Evolutionary conservation across 2,113 vertebrate genomes (phyloP), one percentile per base, ranked within the genome.

Genomic region (Coracopsis vasa): DNA sequence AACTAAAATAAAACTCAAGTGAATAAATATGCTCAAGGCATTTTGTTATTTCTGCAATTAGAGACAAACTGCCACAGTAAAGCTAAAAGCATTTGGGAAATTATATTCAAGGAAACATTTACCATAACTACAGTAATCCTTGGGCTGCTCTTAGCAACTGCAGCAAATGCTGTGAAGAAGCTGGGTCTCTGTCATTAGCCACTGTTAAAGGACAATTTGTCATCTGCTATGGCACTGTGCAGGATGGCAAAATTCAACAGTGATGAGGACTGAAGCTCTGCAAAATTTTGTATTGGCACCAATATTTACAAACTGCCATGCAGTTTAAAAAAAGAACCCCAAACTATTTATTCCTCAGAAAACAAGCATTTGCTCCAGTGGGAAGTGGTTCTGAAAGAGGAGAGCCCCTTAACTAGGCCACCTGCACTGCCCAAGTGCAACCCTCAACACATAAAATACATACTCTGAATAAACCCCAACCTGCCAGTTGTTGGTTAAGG

Each of bases 1-100:
- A 94, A 95, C 92, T 91, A 71, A 91, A 93, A 94, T 78, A 81
- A 94, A 94, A 92, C 91, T 86, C 92, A 27, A 81, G 92, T 54
- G 86, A 78, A 94, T 89, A 92, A 92, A 95, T 35, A 91, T 0
- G 47, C 94, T 94, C 21, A 20, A 73, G 88, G 95, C 83, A 64
- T 78, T 88, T 73, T 33, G 80, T 66, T 92, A 50, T 71, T 95
- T 64, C 92, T 92, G 92, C 95, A 89, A 92, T 95, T 92, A 95
- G 50, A 89, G 72, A 92, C 80, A 78, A 81, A 91, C 60, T 74
- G 83, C 72, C 91, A 78, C 23, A 8, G 92, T 2, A 20, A 86
- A 88, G 72, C 67, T 47, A 7, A 73, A 48, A 96, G 67, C 94
- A 71, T 80, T 42, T 33, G 95, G 95, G 91, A 93, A 92, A 86